Percentiles rank a stretch among this genome's conserved stretches.
Conservation (phyloP, 2,888 invertebrate species). For the Cancer borealis region DNA sequence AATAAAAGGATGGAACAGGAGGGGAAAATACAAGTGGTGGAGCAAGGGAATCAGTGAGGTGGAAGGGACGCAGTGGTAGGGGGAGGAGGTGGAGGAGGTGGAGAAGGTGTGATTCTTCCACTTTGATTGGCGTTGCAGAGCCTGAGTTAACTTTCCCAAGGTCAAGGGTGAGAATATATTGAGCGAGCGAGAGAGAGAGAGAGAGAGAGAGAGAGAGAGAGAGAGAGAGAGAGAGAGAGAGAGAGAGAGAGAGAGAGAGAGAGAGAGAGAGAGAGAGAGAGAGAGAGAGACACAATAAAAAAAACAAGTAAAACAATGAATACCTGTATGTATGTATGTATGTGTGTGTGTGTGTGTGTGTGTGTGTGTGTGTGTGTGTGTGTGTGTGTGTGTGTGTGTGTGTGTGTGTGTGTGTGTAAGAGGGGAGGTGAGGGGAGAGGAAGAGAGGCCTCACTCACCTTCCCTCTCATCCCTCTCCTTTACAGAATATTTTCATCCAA, state of each 20-base stretch:
- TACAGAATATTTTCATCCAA: neutral
- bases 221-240: slow-evolving; percentile 25
- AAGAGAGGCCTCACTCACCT: neutral
- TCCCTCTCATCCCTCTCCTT: neutral
- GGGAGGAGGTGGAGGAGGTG: neutral
- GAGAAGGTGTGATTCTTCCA: neutral
- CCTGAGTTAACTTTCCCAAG: neutral
- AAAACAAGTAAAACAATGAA: neutral
- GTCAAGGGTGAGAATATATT: neutral
- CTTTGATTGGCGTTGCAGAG: neutral
- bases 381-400: slow-evolving; percentile 11
- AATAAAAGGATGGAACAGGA: neutral
- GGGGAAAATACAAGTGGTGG: neutral
- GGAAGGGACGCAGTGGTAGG: neutral
- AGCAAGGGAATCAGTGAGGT: neutral
- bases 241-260: slow-evolving; percentile 24
- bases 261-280: slow-evolving; percentile 41
- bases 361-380: slow-evolving; percentile 7
- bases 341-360: slow-evolving; percentile 1
- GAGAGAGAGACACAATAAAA: neutral
- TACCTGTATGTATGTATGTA: neutral
- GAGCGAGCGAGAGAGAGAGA: slow-evolving; percentile 29
- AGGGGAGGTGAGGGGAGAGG: neutral
- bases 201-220: neutral
- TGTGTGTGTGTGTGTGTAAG: neutral